These are phyloP conservation scores for Mamestra configurata DNA, from an alignment of 1,140 invertebrate species.

Conservation along the genomic window DNA sequence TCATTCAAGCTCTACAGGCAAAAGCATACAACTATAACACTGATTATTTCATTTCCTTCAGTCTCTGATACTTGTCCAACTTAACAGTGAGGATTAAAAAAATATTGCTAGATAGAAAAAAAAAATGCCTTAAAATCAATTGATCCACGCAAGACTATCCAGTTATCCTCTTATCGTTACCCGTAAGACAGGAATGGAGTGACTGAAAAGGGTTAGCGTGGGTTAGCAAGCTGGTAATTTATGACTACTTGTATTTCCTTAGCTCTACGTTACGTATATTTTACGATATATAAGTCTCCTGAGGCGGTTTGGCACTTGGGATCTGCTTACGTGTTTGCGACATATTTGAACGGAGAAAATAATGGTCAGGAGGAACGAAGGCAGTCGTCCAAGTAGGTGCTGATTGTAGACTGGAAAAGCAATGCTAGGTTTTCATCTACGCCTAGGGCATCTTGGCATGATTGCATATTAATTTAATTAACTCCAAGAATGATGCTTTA, in stretches of 20 bases:
- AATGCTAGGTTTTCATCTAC: too few relatives aligned
- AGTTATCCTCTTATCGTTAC: conserved; percentile 30
- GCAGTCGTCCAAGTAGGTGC: too few relatives aligned
- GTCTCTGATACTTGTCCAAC: too few relatives aligned
- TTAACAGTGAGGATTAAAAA: too few relatives aligned
- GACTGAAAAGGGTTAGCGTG: conserved; percentile 44
- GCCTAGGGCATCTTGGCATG: too few relatives aligned
- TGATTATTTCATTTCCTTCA: too few relatives aligned
- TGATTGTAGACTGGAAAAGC: too few relatives aligned
- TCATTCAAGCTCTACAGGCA: too few relatives aligned
- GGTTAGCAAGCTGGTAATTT: conserved; percentile 45
- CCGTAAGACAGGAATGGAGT: conserved; percentile 31
- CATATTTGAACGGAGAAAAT: neutral
- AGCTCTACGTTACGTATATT: conserved; percentile 26
- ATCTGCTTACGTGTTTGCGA: conserved; percentile 29
- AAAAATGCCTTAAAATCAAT: neutral
- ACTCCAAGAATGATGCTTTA: too few relatives aligned
- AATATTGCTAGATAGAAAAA: neutral
- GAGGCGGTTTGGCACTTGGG: conserved; percentile 14
- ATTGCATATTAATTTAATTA: too few relatives aligned
- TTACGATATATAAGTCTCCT: conserved; percentile 31
- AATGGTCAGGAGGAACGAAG: neutral
- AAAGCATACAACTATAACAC: too few relatives aligned
- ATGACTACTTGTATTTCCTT: conserved; percentile 46
- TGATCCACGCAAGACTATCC: neutral